Base-by-base conservation (phyloP, 2,797 vertebrate genomes). In the Caiman crocodilus region DNA sequence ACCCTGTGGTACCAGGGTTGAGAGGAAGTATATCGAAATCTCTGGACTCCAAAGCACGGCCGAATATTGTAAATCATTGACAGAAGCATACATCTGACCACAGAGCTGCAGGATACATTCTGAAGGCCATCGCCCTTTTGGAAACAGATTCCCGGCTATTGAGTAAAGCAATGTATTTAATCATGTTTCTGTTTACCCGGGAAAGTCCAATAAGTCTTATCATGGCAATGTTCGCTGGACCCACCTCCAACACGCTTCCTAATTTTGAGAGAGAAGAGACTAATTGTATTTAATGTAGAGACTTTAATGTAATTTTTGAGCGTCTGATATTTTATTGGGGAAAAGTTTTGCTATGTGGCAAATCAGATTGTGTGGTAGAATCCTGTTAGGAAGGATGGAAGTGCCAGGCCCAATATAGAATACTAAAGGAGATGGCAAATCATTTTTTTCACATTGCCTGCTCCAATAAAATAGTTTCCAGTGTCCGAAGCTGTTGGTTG, bases 41-140 rank as follows among this genome's bases (percentile, higher is more conserved):
- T 55, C 17, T 5, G 0, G 78, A 7, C 64, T 81, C 85, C 1
- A 1, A 69, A 89, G 69, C 0, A 1, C 69, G 18, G 61, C 1
- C 8, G 23, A 26, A 73, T 73, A 73, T 8, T 1, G 97, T 97
- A 96, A 98, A 98, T 97, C 90, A 97, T 95, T 98, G 96, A 98
- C 96, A 25, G 80, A 7, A 13, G 61, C 86, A 13, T 84, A 80
- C 78, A 82, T 79, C 69, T 9, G 65, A 92, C 91, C 78, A 82
- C 80, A 63, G 10, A 90, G 88, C 55, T 82, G 84, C 84, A 88
- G 88, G 61, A 81, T 85, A 3, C 63, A 59, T 92, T 95, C 94
- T 56, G 7, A 78, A 83, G 92, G 91, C 79, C 93, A 94, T 91
- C 92, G 88, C 82, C 78, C 79, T 96, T 97, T 94, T 91, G 79